phyloP scores from a whole-genome alignment of 2,113 vertebrate genomes.

The Rostratula benghalensis region DNA sequence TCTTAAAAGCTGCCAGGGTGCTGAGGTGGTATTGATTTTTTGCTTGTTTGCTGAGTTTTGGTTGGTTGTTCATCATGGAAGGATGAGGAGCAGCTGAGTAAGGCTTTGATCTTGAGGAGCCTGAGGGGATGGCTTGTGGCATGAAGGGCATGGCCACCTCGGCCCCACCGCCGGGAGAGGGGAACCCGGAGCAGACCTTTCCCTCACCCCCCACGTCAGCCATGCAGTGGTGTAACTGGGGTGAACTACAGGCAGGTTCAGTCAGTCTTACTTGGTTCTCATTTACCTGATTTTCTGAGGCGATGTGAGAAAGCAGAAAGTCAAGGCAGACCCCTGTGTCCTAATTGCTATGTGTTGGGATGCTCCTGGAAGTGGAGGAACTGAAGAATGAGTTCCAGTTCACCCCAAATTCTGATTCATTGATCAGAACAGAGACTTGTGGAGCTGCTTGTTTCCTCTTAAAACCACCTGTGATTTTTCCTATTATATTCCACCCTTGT shows the following conservation, averaged over 20 bases:
- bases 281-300: neutral
- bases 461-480: neutral
- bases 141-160: neutral
- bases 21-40: neutral
- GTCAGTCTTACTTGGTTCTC: neutral
- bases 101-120: neutral
- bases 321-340: neutral
- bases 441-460: neutral
- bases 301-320: rapidly evolving
- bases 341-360: neutral
- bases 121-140: neutral
- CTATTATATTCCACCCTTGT: rapidly evolving
- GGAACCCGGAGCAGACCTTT: neutral
- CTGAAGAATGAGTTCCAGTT: neutral
- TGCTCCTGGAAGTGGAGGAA: neutral
- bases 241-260: neutral
- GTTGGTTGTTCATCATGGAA: neutral
- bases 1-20: neutral
- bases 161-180: rapidly evolving
- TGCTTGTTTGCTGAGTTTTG: neutral
- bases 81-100: neutral
- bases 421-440: neutral
- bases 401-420: neutral
- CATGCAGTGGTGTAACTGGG: neutral
- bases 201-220: rapidly evolving